These are phyloP conservation scores for Subanguina moxae DNA, from an alignment of 1,140 invertebrate species.

Conservation along the genomic window DNA sequence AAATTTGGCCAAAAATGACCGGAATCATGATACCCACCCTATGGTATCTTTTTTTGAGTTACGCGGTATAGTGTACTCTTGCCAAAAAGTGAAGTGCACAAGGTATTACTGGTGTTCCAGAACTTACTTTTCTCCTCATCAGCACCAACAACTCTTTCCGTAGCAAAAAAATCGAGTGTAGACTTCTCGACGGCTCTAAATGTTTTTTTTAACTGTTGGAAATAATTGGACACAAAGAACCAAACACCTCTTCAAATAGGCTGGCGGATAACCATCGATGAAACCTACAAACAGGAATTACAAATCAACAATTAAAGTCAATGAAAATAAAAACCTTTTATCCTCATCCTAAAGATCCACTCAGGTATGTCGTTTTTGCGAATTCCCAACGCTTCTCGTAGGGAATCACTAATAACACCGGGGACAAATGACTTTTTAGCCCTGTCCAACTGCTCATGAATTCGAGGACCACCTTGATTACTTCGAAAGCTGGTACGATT, in stretches of 20 bases:
- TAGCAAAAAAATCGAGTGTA: not conserved
- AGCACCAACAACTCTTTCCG: not conserved
- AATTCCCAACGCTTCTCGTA: slow-evolving; percentile 34
- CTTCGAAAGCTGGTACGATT: slow-evolving; percentile 10
- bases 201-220: not conserved
- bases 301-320: not conserved
- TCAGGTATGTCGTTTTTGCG: slow-evolving; percentile 4
- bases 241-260: slow-evolving; percentile 5
- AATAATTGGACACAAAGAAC: not conserved
- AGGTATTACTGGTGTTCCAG: not conserved
- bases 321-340: not conserved
- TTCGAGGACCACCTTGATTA: not conserved
- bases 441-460: not conserved
- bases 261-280: slow-evolving; percentile 94
- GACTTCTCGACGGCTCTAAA: slow-evolving; percentile 13
- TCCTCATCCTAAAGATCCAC: slow-evolving; percentile 9
- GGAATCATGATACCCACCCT: too few relatives aligned
- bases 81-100: not conserved
- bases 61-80: too few relatives aligned
- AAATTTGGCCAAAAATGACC: too few relatives aligned
- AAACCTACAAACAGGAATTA: slow-evolving; percentile 59
- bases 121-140: not conserved
- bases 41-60: too few relatives aligned
- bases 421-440: not conserved
- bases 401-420: slow-evolving; percentile 57